Evolutionary conservation across 2,888 invertebrate species (phyloP).

Genomic region (Pyrgus malvae): DNA sequence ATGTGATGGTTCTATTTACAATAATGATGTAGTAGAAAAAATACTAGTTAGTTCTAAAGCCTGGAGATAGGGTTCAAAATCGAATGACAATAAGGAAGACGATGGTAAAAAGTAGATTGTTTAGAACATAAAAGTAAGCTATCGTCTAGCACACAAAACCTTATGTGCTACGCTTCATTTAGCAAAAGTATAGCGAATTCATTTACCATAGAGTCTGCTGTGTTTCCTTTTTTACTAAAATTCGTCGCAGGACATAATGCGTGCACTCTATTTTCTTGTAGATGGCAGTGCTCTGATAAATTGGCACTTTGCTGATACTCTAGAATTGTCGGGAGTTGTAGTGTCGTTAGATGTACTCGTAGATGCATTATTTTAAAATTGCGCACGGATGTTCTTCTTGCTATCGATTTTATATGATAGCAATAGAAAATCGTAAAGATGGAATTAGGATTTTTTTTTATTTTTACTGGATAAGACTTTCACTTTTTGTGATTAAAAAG

Average conservation of each 20-base stretch:
- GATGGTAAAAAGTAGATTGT: constrained; percentile 39
- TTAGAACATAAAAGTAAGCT: constrained; percentile 54
- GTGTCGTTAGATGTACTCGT: constrained; percentile 12
- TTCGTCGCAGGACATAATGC: constrained; percentile 46
- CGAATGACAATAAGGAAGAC: neutral
- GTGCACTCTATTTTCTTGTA: constrained; percentile 43
- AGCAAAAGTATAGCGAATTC: constrained; percentile 78
- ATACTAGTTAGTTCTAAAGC: neutral
- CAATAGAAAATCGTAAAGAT: no score
- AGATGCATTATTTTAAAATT: constrained; percentile 6
- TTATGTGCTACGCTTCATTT: constrained; percentile 76
- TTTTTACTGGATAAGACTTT: no score
- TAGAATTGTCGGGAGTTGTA: constrained; percentile 24
- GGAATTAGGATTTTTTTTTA: no score
- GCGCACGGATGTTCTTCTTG: neutral
- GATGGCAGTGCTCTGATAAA: constrained; percentile 48
- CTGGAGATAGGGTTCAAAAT: constrained; percentile 40
- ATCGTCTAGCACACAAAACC: constrained; percentile 50
- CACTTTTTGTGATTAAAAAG: no score
- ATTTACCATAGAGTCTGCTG: constrained; percentile 59
- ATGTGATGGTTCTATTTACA: constrained; percentile 46
- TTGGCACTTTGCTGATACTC: constrained; percentile 40
- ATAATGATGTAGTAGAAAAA: constrained; percentile 37
- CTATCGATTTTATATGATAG: constrained; percentile 4
- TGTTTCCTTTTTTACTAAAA: constrained; percentile 60